Base-by-base conservation (phyloP, 2,888 invertebrate species). In the Drosophila acutilabella region DNA sequence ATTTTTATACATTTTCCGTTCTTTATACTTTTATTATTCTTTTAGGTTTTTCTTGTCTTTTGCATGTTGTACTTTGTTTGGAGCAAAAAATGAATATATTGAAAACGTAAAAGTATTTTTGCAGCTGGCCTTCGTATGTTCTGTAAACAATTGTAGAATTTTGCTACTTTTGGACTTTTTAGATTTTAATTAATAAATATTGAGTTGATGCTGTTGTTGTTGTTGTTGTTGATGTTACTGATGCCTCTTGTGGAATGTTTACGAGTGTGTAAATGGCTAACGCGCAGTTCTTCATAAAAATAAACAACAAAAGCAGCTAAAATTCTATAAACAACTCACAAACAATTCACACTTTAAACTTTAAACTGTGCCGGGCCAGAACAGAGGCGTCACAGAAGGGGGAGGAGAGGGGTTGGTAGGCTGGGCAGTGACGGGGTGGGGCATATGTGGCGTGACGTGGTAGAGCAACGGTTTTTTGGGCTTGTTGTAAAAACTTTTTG, bases 131-230 rank as follows among this genome's bases (percentile, higher is more conserved):
- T 45, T 53, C 10, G 54, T 14, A 53, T 61, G 53, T 59, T 64
- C 40, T 71, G 73, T 79, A 85, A 76, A 81, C 86, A 79, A 50
- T 59, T 79, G 60, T 51, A 56, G 80, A 62, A 42, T 56, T 52
- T 52, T 54, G 54, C 61, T 48, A 61, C 80, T 75, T 51, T 57
- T 64, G 42, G 48, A 48, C 42, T 60, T 77, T 76, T 76, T 42
- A 61, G 62, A 58, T 71, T 71, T 86, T 69, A 73, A 83, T 86
- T 83, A 86, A 82, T 86, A 83, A 69, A 74, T 71, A 60, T 58
- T 42, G 14, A 44, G 51, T 45, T 56, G 20, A 5, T 33, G 16
- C 45, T 44, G 18, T 50, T 51, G 47, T 20, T 58, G 26, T 14
- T 56, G 20, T 18, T 56, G 20, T 33, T 50, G n/a, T 47, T 56